Evolutionary conservation across 2,888 invertebrate species (phyloP).

Genomic region (Leptogaster cylindrica): DNA sequence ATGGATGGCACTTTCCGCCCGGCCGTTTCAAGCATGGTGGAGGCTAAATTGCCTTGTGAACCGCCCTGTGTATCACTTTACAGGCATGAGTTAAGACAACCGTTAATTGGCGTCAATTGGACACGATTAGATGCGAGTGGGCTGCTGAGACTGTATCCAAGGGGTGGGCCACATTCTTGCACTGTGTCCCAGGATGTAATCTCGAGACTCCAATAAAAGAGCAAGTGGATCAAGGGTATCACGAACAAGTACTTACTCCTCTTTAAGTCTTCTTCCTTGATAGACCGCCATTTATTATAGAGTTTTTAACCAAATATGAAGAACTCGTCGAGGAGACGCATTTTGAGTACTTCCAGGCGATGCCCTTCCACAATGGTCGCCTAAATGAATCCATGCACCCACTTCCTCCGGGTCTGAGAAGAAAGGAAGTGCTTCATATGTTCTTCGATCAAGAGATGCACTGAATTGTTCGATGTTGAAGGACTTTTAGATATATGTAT

Average conservation of each 20-base stretch:
- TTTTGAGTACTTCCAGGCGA: background rate
- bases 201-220: constrained; percentile 18
- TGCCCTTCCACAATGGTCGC: background rate
- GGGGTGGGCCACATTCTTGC: background rate
- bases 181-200: constrained; percentile 2
- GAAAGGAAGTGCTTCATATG: constrained; percentile 25
- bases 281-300: background rate
- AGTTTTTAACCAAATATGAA: constrained; percentile 34
- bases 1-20: constrained; percentile 21
- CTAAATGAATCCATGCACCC: constrained; percentile 9
- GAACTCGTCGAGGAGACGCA: constrained; percentile 20
- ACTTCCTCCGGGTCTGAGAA: background rate
- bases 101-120: constrained; percentile 41
- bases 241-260: constrained; percentile 3
- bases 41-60: background rate
- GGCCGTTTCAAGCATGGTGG: constrained; percentile 10
- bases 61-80: constrained; percentile 16
- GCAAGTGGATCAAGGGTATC: constrained; percentile 38
- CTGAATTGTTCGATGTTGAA: constrained; percentile 16
- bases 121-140: constrained; percentile 24
- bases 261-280: background rate
- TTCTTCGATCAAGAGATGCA: constrained; percentile 27
- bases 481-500: too few species aligned
- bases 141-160: constrained; percentile 1
- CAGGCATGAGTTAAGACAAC: constrained; percentile 26